These are phyloP conservation scores for Dendropsophus ebraccatus DNA, from an alignment of 2,113 vertebrate genomes.

Conservation along the genomic window DNA sequence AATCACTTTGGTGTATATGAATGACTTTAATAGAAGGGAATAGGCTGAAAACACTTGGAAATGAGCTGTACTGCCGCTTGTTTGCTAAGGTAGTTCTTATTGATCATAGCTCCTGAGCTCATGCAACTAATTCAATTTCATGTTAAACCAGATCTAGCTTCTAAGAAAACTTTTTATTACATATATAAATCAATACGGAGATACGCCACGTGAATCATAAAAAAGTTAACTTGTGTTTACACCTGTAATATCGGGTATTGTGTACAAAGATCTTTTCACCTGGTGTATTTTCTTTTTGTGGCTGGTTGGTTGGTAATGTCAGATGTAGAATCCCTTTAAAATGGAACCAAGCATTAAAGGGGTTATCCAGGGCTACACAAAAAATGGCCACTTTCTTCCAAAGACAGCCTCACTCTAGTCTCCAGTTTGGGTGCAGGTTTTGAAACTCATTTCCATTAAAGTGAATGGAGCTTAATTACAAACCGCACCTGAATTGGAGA, in stretches of 20 bases:
- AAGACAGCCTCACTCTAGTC: too few relatives aligned
- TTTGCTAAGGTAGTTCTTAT: constrained; percentile 46
- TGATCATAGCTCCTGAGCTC: constrained; percentile 51
- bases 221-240: neutral
- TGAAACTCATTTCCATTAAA: too few relatives aligned
- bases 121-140: constrained; percentile 54
- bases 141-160: constrained; percentile 46
- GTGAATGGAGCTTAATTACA: too few relatives aligned
- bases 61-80: constrained; percentile 9
- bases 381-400: too few relatives aligned
- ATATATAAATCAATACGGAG: constrained; percentile 56
- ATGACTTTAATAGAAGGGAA: constrained; percentile 49
- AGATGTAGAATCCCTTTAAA: too few relatives aligned
- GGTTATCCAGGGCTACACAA: too few relatives aligned
- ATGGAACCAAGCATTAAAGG: too few relatives aligned
- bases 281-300: neutral
- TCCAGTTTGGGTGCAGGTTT: too few relatives aligned
- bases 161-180: constrained; percentile 56
- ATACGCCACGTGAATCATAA: constrained; percentile 40
- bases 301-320: too few relatives aligned
- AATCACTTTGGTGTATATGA: constrained; percentile 33
- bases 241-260: constrained; percentile 5
- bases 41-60: constrained; percentile 39
- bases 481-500: too few relatives aligned
- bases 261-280: neutral